phyloP scores from a whole-genome alignment of 2,888 invertebrate genomes.

The Brassicogethes aeneus region DNA sequence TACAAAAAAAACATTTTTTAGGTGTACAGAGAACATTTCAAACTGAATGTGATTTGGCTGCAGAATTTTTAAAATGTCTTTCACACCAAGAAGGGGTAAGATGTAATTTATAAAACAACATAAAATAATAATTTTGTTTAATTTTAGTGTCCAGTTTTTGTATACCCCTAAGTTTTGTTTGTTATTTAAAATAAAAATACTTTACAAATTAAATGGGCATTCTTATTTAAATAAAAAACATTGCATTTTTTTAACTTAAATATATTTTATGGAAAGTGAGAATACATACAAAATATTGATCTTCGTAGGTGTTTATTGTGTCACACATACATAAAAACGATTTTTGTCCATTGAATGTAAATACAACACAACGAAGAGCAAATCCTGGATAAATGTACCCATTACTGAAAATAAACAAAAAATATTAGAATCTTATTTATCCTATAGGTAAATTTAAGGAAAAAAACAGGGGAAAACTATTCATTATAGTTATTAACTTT shows the following conservation, averaged over 20 bases:
- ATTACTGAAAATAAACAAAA: conserved; percentile 20
- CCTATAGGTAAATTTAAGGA: no score
- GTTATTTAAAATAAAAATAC: conserved; percentile 1
- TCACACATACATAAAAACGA: conserved; percentile 12
- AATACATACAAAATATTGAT: conserved; percentile 9
- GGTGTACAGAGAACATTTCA: conserved; percentile 13
- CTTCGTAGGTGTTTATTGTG: conserved; percentile 11
- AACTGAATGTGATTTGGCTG: conserved; percentile 23
- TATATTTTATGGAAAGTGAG: conserved; percentile 15
- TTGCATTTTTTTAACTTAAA: conserved; percentile 18
- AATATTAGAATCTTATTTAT: conserved; percentile 3
- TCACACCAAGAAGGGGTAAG: conserved; percentile 18
- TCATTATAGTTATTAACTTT: no score
- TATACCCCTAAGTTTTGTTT: conserved; percentile 21
- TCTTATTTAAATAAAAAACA: conserved; percentile 2
- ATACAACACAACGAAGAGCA: conserved; percentile 3
- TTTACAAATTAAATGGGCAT: no score
- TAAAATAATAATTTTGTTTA: neutral
- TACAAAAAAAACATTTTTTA: no score
- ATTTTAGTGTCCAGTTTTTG: conserved; percentile 30
- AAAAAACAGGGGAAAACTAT: no score
- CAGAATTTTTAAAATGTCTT: conserved; percentile 28
- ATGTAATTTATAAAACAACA: neutral
- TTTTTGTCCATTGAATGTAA: neutral
- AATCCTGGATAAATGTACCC: conserved; percentile 2